Evolutionary conservation across 2,113 vertebrate species (phyloP), one percentile per base, ranked within the genome.

Genomic region (Ochotona curzoniae): DNA sequence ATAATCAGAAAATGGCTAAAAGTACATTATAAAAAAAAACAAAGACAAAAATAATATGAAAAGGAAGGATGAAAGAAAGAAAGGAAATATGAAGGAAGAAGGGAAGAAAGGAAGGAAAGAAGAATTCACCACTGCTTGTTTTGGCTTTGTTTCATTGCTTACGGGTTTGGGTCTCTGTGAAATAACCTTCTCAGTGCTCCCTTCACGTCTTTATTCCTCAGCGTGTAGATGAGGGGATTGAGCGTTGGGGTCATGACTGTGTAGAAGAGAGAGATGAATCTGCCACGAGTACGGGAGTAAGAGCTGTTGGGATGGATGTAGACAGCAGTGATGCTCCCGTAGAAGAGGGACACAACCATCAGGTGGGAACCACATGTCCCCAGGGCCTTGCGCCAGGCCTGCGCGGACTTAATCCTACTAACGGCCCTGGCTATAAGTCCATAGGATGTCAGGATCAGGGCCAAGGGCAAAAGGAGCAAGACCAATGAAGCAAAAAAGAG

Each of bases 251-350:
- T 96, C 47, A 97, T 35, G 5, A 94, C 82, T 14, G 90, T 90
- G 13, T 94, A 97, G 49, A 95, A 92, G 35, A 97, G 88, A 12
- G 93, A 90, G 70, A 96, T 69, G 57, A 95, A 84, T 70, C 95
- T 97, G 17, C 91, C 87, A 5, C 57, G 32, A 2, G 38, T 92
- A 15, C 74, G 78, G 35, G 89, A 38, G 10, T 93, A 95, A 17
- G 87, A 92, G n/a, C 85, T 94, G n/a, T 93, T 93, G 7, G 93
- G 91, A 57, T 92, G 92, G 35, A 94, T 93, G 44, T 95, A 96
- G 60, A 96, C 32, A n/a, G 92, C 88, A 61, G 71, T 90, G 67
- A 88, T 94, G 70, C 80, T 91, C 23, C 95, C 92, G 4, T 89
- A 96, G 66, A 95, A 96, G 35, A 96, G 93, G 57, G 66, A 67